A percentile compares a stretch with the other conserved stretches of the same genome.
Evolutionary conservation across 2,888 invertebrate species (phyloP).

Genomic region (Amphiduros pacificus): DNA sequence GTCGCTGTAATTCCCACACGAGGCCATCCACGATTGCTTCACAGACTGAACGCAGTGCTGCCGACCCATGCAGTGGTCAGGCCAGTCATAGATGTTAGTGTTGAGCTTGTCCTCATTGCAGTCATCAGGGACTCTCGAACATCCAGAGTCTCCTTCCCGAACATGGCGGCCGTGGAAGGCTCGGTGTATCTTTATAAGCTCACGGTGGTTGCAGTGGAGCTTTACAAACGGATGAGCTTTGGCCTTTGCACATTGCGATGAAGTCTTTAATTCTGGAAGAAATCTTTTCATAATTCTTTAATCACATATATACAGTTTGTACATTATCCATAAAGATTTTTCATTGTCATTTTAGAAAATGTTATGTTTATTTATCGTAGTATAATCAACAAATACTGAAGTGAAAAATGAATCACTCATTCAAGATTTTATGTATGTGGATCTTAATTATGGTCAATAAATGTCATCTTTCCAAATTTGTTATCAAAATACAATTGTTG

Average conservation of each 20-base stretch:
- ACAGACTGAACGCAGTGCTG: slow-evolving; percentile 1
- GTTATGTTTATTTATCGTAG: no score
- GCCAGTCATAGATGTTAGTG: slow-evolving; percentile 11
- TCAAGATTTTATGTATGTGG: no score
- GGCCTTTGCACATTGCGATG: slow-evolving; percentile 6
- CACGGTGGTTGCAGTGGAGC: background rate
- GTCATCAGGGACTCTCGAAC: background rate
- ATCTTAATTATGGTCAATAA: no score
- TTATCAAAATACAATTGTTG: no score
- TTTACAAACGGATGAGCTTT: slow-evolving; percentile 9
- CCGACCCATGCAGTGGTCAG: slow-evolving; percentile 7
- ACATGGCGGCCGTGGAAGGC: slow-evolving; percentile 10
- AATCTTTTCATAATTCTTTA: no score
- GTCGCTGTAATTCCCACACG: slow-evolving; percentile 14
- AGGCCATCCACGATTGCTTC: slow-evolving; percentile 12
- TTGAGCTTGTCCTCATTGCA: slow-evolving; percentile 12
- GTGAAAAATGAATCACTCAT: no score
- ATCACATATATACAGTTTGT: no score
- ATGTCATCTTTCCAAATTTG: no score
- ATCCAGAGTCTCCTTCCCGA: background rate
- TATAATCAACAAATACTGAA: no score
- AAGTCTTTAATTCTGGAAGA: no score
- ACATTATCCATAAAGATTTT: no score
- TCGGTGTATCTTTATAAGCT: background rate
- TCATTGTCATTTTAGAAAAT: no score